A percentile compares a stretch with the other conserved stretches of the same genome.
Evolutionary conservation across 2,888 invertebrate genomes (phyloP).

Genomic region (Pseudeuparius sepicola): DNA sequence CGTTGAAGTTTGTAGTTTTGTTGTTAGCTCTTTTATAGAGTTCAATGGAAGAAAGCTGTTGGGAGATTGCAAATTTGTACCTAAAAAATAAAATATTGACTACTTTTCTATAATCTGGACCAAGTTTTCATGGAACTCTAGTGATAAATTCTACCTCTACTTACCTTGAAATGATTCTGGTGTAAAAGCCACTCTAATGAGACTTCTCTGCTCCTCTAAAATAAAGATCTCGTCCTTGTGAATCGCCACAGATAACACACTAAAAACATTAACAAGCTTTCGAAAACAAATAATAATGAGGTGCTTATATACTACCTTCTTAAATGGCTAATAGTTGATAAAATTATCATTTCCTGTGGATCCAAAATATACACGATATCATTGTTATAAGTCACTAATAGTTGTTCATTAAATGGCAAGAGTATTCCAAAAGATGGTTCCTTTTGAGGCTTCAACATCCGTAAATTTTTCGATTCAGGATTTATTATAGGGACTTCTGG

Average conservation of each 20-base stretch:
- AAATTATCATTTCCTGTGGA: slow-evolving; percentile 55
- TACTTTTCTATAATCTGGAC: slow-evolving; percentile 32
- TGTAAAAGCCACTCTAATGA: slow-evolving; percentile 64
- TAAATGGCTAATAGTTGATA: slow-evolving; percentile 55
- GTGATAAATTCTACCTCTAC: slow-evolving; percentile 30
- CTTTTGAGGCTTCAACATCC: slow-evolving; percentile 35
- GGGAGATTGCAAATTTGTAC: slow-evolving; percentile 14
- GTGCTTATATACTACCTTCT: slow-evolving; percentile 41
- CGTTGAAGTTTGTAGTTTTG: slow-evolving; percentile 33
- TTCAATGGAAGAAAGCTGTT: slow-evolving; percentile 24
- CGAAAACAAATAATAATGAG: slow-evolving; percentile 1
- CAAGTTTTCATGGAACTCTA: no score
- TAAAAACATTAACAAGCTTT: slow-evolving; percentile 25
- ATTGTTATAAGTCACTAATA: slow-evolving; percentile 65
- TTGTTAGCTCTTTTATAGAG: slow-evolving; percentile 34
- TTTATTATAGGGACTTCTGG: slow-evolving; percentile 62
- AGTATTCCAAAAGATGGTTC: slow-evolving; percentile 57
- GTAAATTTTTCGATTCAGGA: slow-evolving; percentile 45
- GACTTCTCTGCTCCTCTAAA: slow-evolving; percentile 66
- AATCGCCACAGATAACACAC: slow-evolving; percentile 50
- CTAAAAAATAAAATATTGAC: slow-evolving; percentile 9
- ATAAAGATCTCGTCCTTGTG: slow-evolving; percentile 71
- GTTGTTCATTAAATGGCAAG: slow-evolving; percentile 57
- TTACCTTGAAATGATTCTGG: slow-evolving; percentile 49
- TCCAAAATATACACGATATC: slow-evolving; percentile 65